phyloP scores from a whole-genome alignment of 2,888 invertebrate genomes.

The Strigamia transsilvanica region DNA sequence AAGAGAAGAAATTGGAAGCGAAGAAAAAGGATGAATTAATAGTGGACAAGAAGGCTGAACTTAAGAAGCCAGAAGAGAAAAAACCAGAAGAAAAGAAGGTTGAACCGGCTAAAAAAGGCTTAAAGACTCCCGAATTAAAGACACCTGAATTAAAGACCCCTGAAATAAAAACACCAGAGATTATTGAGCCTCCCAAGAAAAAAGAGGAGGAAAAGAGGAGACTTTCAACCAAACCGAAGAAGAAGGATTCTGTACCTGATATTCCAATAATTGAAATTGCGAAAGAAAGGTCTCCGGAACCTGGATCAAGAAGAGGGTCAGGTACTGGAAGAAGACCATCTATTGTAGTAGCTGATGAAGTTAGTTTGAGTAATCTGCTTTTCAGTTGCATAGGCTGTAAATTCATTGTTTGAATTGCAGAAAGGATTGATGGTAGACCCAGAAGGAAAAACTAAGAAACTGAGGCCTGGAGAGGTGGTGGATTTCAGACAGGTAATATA shows the following conservation, averaged over 20 bases:
- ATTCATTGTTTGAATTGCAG: constrained; percentile 57
- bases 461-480: constrained; percentile 60
- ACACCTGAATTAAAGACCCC: constrained; percentile 55
- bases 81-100: constrained; percentile 59
- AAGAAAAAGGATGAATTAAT: constrained; percentile 61
- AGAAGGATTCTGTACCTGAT: constrained; percentile 55
- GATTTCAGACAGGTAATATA: constrained; percentile 59
- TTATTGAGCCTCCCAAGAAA: constrained; percentile 60
- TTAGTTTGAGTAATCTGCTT: constrained; percentile 67
- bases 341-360: constrained; percentile 93
- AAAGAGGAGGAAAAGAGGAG: constrained; percentile 57
- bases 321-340: constrained; percentile 74
- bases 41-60: constrained; percentile 61
- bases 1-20: constrained; percentile 58
- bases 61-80: constrained; percentile 63
- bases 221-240: constrained; percentile 33
- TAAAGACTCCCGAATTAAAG: constrained; percentile 57
- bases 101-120: constrained; percentile 57
- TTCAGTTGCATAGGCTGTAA: neutral
- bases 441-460: constrained; percentile 59
- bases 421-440: constrained; percentile 60
- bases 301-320: constrained; percentile 77
- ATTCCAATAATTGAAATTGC: constrained; percentile 76
- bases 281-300: constrained; percentile 74
- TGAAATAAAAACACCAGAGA: constrained; percentile 55